These are phyloP conservation scores for Microcebus griseorufus DNA, from an alignment of 2,113 vertebrate species.

Conservation along the genomic window DNA sequence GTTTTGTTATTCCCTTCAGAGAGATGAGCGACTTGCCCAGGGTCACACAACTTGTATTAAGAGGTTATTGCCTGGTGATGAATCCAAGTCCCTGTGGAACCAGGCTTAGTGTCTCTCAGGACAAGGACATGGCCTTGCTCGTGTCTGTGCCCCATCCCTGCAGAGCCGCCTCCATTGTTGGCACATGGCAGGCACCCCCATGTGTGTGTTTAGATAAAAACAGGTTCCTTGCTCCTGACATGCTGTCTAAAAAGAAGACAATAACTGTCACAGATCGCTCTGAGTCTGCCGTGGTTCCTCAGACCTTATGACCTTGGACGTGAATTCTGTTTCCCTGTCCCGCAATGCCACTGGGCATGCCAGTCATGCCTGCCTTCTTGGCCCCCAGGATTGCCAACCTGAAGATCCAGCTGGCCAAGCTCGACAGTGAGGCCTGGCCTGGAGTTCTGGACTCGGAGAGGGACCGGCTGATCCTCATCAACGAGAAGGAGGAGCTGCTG, in stretches of 20 bases:
- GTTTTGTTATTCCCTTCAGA: neutral
- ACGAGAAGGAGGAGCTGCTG: constrained; percentile 97
- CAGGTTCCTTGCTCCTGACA: neutral
- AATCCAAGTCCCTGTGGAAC: neutral
- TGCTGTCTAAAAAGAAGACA: neutral
- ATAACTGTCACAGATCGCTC: neutral
- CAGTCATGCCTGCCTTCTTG: neutral
- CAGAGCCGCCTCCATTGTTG: neutral
- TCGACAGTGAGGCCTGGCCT: constrained; percentile 98
- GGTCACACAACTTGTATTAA: neutral
- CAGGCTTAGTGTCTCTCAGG: neutral
- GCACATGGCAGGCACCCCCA: neutral
- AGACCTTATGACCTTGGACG: neutral
- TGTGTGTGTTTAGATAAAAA: neutral
- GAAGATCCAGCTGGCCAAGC: constrained; percentile 96
- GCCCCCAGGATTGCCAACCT: constrained; percentile 93
- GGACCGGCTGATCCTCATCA: constrained; percentile 96
- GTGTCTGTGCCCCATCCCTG: neutral
- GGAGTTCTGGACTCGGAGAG: constrained; percentile 96
- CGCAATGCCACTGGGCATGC: fast-evolving
- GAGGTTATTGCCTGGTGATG: neutral
- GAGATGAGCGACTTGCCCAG: neutral
- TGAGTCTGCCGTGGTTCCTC: neutral
- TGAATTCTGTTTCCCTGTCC: neutral
- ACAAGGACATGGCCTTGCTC: neutral